A percentile compares a stretch with the other conserved stretches of the same genome.
These are phyloP conservation scores for Andrena marginata DNA, from an alignment of 2,888 invertebrate genomes.

Conservation along the genomic window DNA sequence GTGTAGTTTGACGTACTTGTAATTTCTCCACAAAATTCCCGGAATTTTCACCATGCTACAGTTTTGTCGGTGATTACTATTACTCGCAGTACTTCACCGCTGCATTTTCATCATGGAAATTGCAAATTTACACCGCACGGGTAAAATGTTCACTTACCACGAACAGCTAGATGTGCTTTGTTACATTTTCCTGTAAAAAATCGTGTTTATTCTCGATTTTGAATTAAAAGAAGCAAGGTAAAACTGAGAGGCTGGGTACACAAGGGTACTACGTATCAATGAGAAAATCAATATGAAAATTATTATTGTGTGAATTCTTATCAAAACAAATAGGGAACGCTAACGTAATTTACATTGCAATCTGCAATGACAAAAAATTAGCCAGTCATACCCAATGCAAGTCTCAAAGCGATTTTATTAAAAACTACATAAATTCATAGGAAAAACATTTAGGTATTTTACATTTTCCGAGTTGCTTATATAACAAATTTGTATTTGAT, in stretches of 20 bases:
- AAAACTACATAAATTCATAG: no score
- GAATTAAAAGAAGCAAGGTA: background rate
- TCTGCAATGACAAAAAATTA: no score
- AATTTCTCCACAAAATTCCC: background rate
- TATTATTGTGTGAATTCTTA: no score
- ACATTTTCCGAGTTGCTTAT: background rate
- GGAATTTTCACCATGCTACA: background rate
- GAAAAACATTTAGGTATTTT: no score
- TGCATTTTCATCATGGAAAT: conserved; percentile 6
- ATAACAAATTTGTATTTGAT: background rate
- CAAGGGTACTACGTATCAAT: no score
- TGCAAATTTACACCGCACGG: conserved; percentile 6
- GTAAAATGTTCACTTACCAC: background rate
- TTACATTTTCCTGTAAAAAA: background rate
- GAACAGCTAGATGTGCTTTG: background rate
- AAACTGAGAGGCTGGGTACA: background rate
- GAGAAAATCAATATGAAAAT: no score
- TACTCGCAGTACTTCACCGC: background rate
- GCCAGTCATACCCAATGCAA: no score
- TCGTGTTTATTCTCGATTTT: background rate
- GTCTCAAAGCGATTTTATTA: no score
- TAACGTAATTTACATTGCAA: no score
- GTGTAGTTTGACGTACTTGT: background rate
- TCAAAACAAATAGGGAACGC: no score
- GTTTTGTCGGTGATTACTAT: background rate